Conservation (phyloP, 2,797 vertebrate genomes). For the Melanotaenia nigrans region DNA sequence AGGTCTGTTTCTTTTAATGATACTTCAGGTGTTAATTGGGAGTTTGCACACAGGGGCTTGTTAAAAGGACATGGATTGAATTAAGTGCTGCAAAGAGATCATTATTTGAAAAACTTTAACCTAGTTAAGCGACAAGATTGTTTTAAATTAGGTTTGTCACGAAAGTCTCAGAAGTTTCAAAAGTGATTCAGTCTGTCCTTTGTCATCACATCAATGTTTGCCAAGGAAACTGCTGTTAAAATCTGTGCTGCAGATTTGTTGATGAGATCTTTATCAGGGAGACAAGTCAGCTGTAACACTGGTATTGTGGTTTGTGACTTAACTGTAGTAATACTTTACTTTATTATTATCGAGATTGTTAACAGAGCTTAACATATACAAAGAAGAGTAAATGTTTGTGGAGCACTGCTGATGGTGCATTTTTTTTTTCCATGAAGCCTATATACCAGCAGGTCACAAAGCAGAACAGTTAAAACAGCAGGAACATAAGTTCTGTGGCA, state of each 20-base stretch:
- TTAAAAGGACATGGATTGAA: conserved; percentile 44
- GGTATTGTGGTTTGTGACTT: not conserved
- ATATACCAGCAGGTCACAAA: conserved; percentile 67
- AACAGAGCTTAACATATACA: conserved; percentile 31
- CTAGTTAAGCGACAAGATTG: not conserved
- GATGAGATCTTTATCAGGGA: conserved; percentile 5
- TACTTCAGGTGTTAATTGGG: conserved; percentile 65
- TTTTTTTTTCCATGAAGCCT: conserved; percentile 46
- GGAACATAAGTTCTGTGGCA: conserved; percentile 38
- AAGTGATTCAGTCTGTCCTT: not conserved
- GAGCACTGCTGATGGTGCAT: conserved; percentile 58
- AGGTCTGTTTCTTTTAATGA: conserved; percentile 39
- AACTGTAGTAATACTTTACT: conserved; percentile 17
- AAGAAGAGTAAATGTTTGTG: conserved; percentile 25
- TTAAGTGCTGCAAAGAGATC: conserved; percentile 29
- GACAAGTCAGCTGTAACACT: not conserved
- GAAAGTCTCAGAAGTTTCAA: not conserved
- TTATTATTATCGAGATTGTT: conserved; percentile 17
- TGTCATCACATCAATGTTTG: not conserved
- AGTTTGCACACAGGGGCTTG: conserved; percentile 38
- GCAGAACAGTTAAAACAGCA: conserved; percentile 57
- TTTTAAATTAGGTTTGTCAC: conserved; percentile 1
- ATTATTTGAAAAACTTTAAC: conserved; percentile 31
- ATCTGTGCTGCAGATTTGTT: conserved; percentile 24
- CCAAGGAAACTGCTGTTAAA: conserved; percentile 10